Evolutionary conservation across 2,888 invertebrate genomes (phyloP), one percentile per base, ranked within the genome.

Genomic region (Agrotis segetum): DNA sequence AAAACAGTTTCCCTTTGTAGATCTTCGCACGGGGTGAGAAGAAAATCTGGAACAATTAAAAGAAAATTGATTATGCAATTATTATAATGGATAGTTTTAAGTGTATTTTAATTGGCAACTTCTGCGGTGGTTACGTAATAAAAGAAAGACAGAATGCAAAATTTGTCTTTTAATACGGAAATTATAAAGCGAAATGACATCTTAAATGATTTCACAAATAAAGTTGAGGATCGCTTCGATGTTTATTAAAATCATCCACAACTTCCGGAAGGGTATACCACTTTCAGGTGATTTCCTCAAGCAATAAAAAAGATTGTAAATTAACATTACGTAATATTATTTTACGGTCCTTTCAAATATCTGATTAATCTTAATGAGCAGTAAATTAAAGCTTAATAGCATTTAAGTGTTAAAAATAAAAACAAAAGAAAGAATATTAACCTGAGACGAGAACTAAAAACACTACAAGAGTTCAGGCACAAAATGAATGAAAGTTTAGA

Each of bases 41-140:
- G 89, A 92, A 92, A 93, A 93, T 91, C 95, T 95, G 94, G 58
- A 94, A 95, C 91, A 93, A 92, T 82, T 74, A 68, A 85, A 82
- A 87, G 81, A 89, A 87, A 85, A 86, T 80, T 74, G 61, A 78
- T 84, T 87, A 84, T 71, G 74, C 71, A 81, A 73, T 71, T 50
- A 61, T 64, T 71, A 66, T 14, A 71, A 47, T 55, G n/a, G 13
- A 21, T 13, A 16, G 46, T 40, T 59, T 59, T 61, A 71, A 71
- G 34, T 70, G 53, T 6, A 60, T 65, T 75, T 77, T 71, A 73
- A 72, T 73, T 50, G 21, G 55, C 16, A 24, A 53, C 50, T 53
- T 19, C 13, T n/a, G 40, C 29, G 19, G 17, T 59, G 47, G 44
- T 77, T 68, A 14, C n/a, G 16, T 74, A 66, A 83, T 29, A 61